phyloP scores from a whole-genome alignment of 2,888 invertebrate genomes.

The Cosmorhoe ocellata region DNA sequence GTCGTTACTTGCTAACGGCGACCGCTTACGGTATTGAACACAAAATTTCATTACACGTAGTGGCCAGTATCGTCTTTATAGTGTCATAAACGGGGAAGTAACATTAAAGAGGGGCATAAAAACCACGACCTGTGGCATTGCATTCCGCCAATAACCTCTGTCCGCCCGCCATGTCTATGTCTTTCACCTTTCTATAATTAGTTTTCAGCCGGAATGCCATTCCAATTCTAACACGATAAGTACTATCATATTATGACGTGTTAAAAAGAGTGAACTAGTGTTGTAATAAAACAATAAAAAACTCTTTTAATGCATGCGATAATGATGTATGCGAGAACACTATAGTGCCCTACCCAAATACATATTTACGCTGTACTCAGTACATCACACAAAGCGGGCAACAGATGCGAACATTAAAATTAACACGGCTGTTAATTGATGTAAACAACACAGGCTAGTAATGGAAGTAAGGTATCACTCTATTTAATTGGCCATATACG shows the following conservation, averaged over 20 bases:
- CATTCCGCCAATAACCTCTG: constrained; percentile 61
- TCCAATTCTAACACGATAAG: neutral
- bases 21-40: constrained; percentile 68
- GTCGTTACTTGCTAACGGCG: constrained; percentile 44
- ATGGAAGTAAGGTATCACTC: constrained; percentile 81
- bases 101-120: constrained; percentile 76
- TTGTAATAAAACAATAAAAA: too few relatives aligned
- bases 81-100: constrained; percentile 80
- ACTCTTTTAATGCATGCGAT: too few relatives aligned
- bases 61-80: constrained; percentile 79
- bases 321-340: neutral
- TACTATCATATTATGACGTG: neutral
- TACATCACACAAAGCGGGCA: constrained; percentile 50
- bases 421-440: constrained; percentile 75
- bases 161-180: constrained; percentile 54
- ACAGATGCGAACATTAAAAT: constrained; percentile 66
- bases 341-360: constrained; percentile 15
- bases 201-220: constrained; percentile 2
- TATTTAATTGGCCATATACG: constrained; percentile 79
- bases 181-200: constrained; percentile 32
- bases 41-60: constrained; percentile 82
- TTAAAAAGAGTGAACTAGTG: too few relatives aligned
- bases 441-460: constrained; percentile 75
- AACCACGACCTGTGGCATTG: constrained; percentile 79
- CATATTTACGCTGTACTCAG: constrained; percentile 38